Evolutionary conservation across 2,797 vertebrate genomes (phyloP), one percentile per base, ranked within the genome.

Genomic region (Poliocrania exsul): DNA sequence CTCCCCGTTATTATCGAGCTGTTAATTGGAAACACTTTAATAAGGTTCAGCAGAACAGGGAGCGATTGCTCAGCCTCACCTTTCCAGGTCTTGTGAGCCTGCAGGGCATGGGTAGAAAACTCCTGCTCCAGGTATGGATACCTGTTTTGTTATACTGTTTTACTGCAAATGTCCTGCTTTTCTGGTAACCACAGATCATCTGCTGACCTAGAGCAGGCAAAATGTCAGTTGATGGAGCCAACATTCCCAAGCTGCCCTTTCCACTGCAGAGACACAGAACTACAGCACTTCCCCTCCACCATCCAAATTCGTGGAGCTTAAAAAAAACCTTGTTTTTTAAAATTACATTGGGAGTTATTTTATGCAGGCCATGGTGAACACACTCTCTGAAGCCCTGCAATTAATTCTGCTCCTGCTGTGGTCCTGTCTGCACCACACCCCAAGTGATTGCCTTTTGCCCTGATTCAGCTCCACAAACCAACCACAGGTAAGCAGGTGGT

Each of bases 71-170:
- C 61, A 50, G 18, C 18, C 26, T 88, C 2, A 1, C 53, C 35
- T 71, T 25, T 2, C 42, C 5, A 35, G 33, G 56, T 58, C 46
- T 47, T 18, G 64, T 0, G 11, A 78, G 13, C 25, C 72, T 56
- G 56, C 0, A 0, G 53, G 77, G 71, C 49, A 13, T 0, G 0
- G 54, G 16, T 8, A 19, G 51, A 62, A 54, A 33, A 1, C 3
- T 14, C 12, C 33, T 31, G 69, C 54, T 86, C 61, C 53, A 40
- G 44, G 53, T 40, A 56, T 0, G 2, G 62, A 8, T 17, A 5
- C 24, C 64, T 31, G 47, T 13, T 86, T 33, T 81, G 26, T 46
- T 13, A 25, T 24, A 8, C 37, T 8, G 28, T 40, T 51, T 40
- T 17, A 50, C 44, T 66, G 18, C 25, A 57, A 11, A 70, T 4